Base-by-base conservation (phyloP, 2,888 invertebrate species). In the Drosophila borealis region DNA sequence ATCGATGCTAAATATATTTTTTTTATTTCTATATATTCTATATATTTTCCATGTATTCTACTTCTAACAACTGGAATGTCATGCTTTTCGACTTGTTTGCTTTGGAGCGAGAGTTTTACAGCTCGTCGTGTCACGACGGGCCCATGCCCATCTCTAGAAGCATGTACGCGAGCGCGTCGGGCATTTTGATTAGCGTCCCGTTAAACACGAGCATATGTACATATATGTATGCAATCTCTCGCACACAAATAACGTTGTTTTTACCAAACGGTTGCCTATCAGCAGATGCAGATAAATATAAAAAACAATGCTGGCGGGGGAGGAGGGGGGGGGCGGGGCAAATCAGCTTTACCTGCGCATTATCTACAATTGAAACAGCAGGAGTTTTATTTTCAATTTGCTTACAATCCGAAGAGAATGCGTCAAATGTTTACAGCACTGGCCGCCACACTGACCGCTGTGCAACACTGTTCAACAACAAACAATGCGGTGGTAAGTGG, bases 161-260 rank as follows among this genome's bases (percentile, higher is more conserved):
- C 56, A 33, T 39, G 11, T 46, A 36, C 45, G 53, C 11, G 45
- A 60, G 39, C 21, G 53, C 44, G 46, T 61, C 55, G 54, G 61
- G 69, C 64, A 75, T 67, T 74, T 71, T 86, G 87, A 83, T 86
- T 81, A 86, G 49, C 68, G 36, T 25, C 19, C 29, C 36, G 36
- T 54, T 59, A 69, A 66, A 29, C 29, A 8, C 8, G 2, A 8
- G 8, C 29, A 29, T 29, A 25, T 25, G 8, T 21, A 4, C 6
- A 25, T 25, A 2, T 25, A 25, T 25, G 25, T 25, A 1, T 63
- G 63, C 62, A 81, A 80, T 80, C 68, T 59, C 46, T 50, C 48
- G 57, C 41, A 36, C 50, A 54, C 48, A 50, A 39, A 34, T 34
- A 50, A 36, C 19, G 45, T 63, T 64, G 64, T 66, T 64, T 76